Evolutionary conservation across 2,888 invertebrate species (phyloP), one percentile per base, ranked within the genome.

Genomic region (Sinelater perroti): DNA sequence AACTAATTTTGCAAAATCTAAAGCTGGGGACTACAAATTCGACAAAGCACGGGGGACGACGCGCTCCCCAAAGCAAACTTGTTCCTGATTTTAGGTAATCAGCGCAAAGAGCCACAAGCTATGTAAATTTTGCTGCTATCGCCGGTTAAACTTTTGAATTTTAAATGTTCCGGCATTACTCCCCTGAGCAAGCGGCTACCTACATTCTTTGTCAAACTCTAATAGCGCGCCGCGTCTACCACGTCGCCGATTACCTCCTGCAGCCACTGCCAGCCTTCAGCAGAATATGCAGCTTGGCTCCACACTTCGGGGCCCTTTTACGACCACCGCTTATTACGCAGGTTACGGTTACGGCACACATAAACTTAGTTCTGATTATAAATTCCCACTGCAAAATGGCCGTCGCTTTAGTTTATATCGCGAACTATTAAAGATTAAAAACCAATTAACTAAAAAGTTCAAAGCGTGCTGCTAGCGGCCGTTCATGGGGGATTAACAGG

Each of bases 141-240:
- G 51, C 55, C 44, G 49, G 40, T 58, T 55, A 54, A 55, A 61
- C 53, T 61, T 61, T 58, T 58, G 58, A 61, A 61, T 61, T 61
- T 61, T 58, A 61, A 58, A 61, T 61, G 58, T 55, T 57, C 42
- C 46, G 26, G 30, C 38, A 61, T 61, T 58, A 56, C 49, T 52
- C 61, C 56, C 61, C 30, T 11, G 58, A 55, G 61, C 30, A 20
- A 13, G 21, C n/a, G 49, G 56, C 58, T 58, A 52, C 31, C 47
- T 55, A 55, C 47, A 45, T 55, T 58, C 58, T 55, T 58, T 47
- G 55, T 55, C 61, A 61, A 61, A 54, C 54, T 45, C 56, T 61
- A 56, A 56, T 56, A 44, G 31, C 42, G 24, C 30, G 44, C 18
- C 24, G 44, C 35, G 49, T 49, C 50, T 42, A 42, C 56, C 14